Evolutionary conservation across 2,888 invertebrate genomes (phyloP).

Genomic region (Saturnia pavonia): DNA sequence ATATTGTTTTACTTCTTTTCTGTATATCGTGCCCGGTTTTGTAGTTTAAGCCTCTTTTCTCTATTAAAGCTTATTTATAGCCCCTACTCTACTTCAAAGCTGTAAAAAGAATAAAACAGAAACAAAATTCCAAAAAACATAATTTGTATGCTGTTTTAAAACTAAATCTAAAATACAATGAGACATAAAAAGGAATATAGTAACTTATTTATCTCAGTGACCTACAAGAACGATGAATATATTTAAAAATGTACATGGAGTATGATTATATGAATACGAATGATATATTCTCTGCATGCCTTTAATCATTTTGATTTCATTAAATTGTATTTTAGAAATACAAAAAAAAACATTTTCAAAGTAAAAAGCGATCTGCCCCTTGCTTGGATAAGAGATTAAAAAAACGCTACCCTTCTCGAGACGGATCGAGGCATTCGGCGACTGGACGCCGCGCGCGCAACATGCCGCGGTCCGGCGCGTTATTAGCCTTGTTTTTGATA

Average conservation of each 20-base stretch:
- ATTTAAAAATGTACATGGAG: too few relatives aligned
- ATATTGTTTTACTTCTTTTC: neutral
- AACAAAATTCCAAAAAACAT: neutral
- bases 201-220: neutral
- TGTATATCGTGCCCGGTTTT: neutral
- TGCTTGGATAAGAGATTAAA: constrained; percentile 13
- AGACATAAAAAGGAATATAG: neutral
- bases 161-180: too few relatives aligned
- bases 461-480: constrained; percentile 63
- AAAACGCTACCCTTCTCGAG: constrained; percentile 17
- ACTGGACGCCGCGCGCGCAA: constrained; percentile 36
- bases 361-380: constrained; percentile 9
- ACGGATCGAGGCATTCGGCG: constrained; percentile 23
- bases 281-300: neutral
- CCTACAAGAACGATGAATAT: neutral
- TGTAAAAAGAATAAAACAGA: neutral
- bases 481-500: constrained; percentile 50
- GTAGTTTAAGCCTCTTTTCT: neutral
- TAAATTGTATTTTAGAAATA: neutral
- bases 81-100: neutral
- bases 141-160: too few relatives aligned
- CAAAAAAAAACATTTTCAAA: neutral
- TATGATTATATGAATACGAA: neutral
- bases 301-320: neutral
- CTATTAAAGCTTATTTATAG: neutral